phyloP scores from a whole-genome alignment of 2,797 vertebrate genomes.

The Gymnopithys bicolor region DNA sequence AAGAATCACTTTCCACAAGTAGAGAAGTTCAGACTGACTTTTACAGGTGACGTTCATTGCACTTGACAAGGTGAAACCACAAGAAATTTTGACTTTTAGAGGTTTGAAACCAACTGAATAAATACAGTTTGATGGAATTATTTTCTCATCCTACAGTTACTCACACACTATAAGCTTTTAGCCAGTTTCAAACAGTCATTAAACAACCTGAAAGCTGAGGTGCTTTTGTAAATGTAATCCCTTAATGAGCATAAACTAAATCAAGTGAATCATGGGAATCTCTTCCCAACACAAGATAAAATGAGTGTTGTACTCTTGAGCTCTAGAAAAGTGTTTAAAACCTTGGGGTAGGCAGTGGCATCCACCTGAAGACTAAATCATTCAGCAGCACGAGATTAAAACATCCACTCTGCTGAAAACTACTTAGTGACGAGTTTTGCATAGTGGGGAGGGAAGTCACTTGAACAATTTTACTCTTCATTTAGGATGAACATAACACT shows the following conservation, averaged over 20 bases:
- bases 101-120: too few species aligned
- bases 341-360: background rate
- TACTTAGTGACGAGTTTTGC: background rate
- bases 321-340: background rate
- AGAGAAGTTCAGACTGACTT: too few species aligned
- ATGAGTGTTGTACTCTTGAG: background rate
- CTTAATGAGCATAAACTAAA: constrained; percentile 57
- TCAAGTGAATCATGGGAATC: constrained; percentile 10
- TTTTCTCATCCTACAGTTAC: constrained; percentile 46
- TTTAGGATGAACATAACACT: background rate
- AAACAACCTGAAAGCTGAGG: constrained; percentile 12
- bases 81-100: too few species aligned
- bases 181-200: background rate
- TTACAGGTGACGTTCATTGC: too few species aligned
- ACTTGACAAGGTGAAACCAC: too few species aligned
- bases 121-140: background rate
- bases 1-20: too few species aligned
- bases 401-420: background rate
- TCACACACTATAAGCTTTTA: background rate
- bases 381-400: background rate
- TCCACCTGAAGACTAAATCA: background rate
- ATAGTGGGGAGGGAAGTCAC: background rate
- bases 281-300: constrained; percentile 9
- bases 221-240: background rate
- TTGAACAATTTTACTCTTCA: background rate